These are phyloP conservation scores for Aphaenogaster rudis DNA, from an alignment of 1,140 invertebrate species.

Conservation along the genomic window DNA sequence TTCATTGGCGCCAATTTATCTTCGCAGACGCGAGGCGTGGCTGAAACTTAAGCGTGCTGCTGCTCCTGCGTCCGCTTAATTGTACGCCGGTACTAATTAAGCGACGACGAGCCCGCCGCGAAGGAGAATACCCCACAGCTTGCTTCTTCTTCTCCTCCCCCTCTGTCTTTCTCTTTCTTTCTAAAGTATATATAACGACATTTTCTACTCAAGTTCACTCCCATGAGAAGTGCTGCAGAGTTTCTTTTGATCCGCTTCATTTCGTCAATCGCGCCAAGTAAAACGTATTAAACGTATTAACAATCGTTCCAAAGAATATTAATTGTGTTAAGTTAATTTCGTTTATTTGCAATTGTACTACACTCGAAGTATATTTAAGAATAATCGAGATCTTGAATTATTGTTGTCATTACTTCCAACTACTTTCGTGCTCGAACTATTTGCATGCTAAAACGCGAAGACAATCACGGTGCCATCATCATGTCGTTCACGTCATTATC, in stretches of 20 bases:
- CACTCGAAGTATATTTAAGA: not conserved
- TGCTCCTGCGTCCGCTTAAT: slow-evolving; percentile 69
- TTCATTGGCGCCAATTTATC: slow-evolving; percentile 80
- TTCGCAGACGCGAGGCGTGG: slow-evolving; percentile 71
- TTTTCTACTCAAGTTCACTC: slow-evolving; percentile 32
- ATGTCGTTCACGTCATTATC: slow-evolving; percentile 39
- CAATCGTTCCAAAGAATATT: not conserved
- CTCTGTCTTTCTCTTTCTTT: not conserved
- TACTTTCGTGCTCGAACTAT: slow-evolving; percentile 6
- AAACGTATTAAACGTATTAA: slow-evolving; percentile 18
- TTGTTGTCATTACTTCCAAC: slow-evolving; percentile 1
- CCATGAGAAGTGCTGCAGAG: slow-evolving; percentile 5
- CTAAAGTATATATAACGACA: slow-evolving; percentile 19
- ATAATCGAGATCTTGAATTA: not conserved
- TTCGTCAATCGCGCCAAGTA: not conserved
- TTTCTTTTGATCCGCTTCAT: not conserved
- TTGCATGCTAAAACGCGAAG: not conserved
- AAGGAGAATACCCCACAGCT: slow-evolving; percentile 40
- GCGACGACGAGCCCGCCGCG: slow-evolving; percentile 70
- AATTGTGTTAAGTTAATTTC: slow-evolving; percentile 4
- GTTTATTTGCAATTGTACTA: slow-evolving; percentile 8
- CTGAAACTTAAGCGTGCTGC: slow-evolving; percentile 69
- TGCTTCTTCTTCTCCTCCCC: not conserved
- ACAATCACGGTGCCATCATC: not conserved
- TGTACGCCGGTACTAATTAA: slow-evolving; percentile 78